A percentile compares a stretch with the other conserved stretches of the same genome.
Conservation (phyloP, 2,113 vertebrate genomes). For the Speoplatyrhinus poulsoni region DNA sequence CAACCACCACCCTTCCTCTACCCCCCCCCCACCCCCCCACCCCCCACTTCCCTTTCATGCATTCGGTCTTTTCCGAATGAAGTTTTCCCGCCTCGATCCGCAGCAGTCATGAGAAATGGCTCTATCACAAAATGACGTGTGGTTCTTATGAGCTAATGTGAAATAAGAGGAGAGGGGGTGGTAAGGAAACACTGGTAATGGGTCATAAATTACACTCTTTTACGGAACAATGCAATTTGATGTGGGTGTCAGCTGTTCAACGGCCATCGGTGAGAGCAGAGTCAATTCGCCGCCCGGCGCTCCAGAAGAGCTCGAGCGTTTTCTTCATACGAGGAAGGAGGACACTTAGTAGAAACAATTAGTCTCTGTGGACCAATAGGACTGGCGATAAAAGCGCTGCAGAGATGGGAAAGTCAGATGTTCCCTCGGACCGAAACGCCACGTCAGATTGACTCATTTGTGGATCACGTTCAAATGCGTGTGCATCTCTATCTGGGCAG, state of each 20-base stretch:
- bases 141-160: constrained; percentile 50
- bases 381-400: constrained; percentile 15
- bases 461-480: constrained; percentile 47
- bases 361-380: constrained; percentile 42
- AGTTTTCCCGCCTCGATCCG: constrained; percentile 27
- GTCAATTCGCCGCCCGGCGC: constrained; percentile 40
- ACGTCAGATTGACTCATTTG: constrained; percentile 57
- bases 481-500: constrained; percentile 33
- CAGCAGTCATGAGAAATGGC: constrained; percentile 61
- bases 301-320: constrained; percentile 54
- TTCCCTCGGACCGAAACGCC: constrained; percentile 42
- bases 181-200: constrained; percentile 61
- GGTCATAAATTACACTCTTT: constrained; percentile 68
- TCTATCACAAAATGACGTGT: constrained; percentile 67
- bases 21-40: no score
- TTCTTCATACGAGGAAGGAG: constrained; percentile 10
- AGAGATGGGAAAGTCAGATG: constrained; percentile 55
- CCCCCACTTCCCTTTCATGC: constrained; percentile 13
- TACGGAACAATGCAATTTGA: constrained; percentile 67
- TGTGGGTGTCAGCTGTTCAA: constrained; percentile 68
- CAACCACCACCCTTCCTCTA: no score
- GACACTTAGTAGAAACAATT: constrained; percentile 47
- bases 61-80: constrained; percentile 59
- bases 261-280: constrained; percentile 28
- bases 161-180: constrained; percentile 12